Conservation (phyloP, 2,797 vertebrate species). For the Rhadinocentrus ornatus region DNA sequence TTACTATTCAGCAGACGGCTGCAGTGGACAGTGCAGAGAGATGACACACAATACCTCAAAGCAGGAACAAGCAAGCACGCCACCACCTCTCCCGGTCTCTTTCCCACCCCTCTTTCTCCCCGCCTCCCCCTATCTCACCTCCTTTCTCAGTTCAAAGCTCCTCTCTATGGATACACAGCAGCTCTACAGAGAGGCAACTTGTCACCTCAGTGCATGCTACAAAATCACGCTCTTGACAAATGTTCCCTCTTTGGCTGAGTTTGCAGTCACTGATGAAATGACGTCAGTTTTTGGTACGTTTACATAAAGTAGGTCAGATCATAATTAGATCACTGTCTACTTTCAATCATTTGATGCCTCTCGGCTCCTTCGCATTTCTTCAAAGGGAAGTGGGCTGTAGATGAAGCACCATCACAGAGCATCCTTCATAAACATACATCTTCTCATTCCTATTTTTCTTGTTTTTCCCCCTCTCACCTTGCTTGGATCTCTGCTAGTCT, state of each 20-base stretch:
- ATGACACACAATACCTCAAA: slow-evolving; percentile 89
- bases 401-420: background rate
- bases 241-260: slow-evolving; percentile 34
- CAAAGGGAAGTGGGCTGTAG: background rate
- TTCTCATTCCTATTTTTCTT: background rate
- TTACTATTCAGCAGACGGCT: slow-evolving; percentile 90
- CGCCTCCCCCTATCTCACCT: slow-evolving; percentile 57
- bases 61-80: slow-evolving; percentile 66
- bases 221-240: background rate
- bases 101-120: background rate
- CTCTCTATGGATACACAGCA: slow-evolving; percentile 18
- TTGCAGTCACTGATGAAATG: slow-evolving; percentile 9
- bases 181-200: slow-evolving; percentile 29
- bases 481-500: slow-evolving; percentile 40
- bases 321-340: slow-evolving; percentile 12
- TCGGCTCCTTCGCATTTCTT: background rate
- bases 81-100: slow-evolving; percentile 51
- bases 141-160: slow-evolving; percentile 62
- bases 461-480: slow-evolving; percentile 22
- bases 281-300: background rate
- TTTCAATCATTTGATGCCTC: slow-evolving; percentile 6
- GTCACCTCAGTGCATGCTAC: slow-evolving; percentile 28
- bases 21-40: slow-evolving; percentile 83
- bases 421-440: slow-evolving; percentile 16
- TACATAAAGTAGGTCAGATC: background rate